Base-by-base conservation (phyloP, 2,797 vertebrate genomes). In the Dendrocincla fuliginosa region DNA sequence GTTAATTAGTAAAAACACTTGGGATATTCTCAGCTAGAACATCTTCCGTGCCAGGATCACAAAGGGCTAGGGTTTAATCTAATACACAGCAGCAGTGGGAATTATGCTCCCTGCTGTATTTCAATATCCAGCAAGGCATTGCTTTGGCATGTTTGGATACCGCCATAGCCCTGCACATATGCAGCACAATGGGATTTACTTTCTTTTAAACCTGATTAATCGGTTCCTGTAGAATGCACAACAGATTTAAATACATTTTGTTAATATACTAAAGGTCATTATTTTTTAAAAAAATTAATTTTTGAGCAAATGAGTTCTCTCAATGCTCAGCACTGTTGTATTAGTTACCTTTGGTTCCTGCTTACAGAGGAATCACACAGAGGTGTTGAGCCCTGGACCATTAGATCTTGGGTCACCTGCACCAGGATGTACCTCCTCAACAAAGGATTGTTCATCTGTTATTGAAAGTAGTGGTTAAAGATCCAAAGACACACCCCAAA, bases 1-100 rank as follows among this genome's bases (percentile, higher is more conserved):
- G 75, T 83, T 95, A 84, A 77, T 93, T 77, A 90, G 84, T 56
- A 60, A 60, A 95, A 94, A 23, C 71, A 67, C 33, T 95, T 74
- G 63, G 79, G 93, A 79, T 56, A 46, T 39, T 76, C 61, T 94
- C 69, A 65, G 73, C 39, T 68, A 74, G 69, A 71, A 74, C 25
- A 70, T 69, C 32, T 55, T 90, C 80, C 67, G 41, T 89, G 56
- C 75, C 78, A 84, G 74, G 67, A 88, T 75, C 77, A 67, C 59
- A 70, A 27, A 77, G 63, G 59, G 47, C 59, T 74, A 23, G 52
- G 23, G 60, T 71, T 90, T 87, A 77, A 80, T 89, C 52, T 85
- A 42, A n/a, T 35, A 24, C 52, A 70, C 47, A 89, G 47, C 55
- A 87, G 42, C 78, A 89, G 37, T 41, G 56, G 81, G 89, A 92